These are phyloP conservation scores for Melieria crassipennis DNA, from an alignment of 2,888 invertebrate genomes.

Conservation along the genomic window DNA sequence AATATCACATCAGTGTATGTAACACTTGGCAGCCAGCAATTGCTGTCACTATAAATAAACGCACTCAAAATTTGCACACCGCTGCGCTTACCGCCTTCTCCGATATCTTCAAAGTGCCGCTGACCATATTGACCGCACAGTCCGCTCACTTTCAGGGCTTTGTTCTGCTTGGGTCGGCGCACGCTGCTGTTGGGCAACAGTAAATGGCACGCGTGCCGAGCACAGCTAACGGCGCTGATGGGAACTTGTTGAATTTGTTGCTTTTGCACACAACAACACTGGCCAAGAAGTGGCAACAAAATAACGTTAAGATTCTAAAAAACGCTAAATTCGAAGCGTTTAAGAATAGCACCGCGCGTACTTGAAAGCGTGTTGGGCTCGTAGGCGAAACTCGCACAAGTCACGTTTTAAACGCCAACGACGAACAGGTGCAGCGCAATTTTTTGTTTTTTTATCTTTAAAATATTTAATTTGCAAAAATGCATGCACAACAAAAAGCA, in stretches of 20 bases:
- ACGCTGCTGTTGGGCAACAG: slow-evolving; percentile 2
- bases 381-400: not conserved
- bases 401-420: not conserved
- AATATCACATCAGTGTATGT: too few relatives aligned
- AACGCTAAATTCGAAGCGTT: not conserved
- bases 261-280: not conserved
- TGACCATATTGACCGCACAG: slow-evolving; percentile 48
- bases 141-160: not conserved
- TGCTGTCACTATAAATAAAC: too few relatives aligned
- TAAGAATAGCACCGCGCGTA: not conserved
- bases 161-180: not conserved
- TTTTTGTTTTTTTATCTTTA: not conserved
- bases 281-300: not conserved
- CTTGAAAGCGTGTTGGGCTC: not conserved
- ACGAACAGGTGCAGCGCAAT: not conserved
- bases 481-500: not conserved
- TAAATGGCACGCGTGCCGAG: not conserved
- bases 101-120: slow-evolving; percentile 52
- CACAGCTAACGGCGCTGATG: not conserved
- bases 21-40: too few relatives aligned
- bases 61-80: too few relatives aligned
- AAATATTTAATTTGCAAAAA: slow-evolving; percentile 7
- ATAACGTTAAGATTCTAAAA: slow-evolving; percentile 4
- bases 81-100: slow-evolving; percentile 49
- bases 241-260: too few relatives aligned